A percentile compares a stretch with the other conserved stretches of the same genome.
These are phyloP conservation scores for Octomys mimax DNA, from an alignment of 2,797 vertebrate genomes.

Conservation along the genomic window DNA sequence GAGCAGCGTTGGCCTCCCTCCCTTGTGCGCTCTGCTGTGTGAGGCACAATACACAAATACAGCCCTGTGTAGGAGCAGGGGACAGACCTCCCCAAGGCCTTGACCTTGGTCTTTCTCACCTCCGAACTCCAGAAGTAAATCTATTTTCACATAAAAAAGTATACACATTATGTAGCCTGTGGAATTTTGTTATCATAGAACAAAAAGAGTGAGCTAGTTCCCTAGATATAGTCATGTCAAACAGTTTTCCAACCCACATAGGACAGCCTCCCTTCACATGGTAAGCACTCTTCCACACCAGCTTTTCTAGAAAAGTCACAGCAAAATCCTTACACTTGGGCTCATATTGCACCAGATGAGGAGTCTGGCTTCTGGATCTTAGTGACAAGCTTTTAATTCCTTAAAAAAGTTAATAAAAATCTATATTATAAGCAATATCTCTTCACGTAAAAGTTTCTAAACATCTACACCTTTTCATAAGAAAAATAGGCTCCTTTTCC, in stretches of 20 bases:
- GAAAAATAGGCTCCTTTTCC: conserved; percentile 59
- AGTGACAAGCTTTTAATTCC: conserved; percentile 67
- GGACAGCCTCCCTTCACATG: neutral
- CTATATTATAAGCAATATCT: conserved; percentile 69
- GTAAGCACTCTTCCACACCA: neutral
- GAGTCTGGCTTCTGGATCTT: conserved; percentile 38
- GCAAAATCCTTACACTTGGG: neutral
- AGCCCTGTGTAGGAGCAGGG: neutral
- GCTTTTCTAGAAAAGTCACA: neutral
- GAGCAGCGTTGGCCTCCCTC: neutral
- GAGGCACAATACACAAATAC: neutral
- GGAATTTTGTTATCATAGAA: neutral
- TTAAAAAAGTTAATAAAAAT: conserved; percentile 64
- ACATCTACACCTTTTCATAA: conserved; percentile 60
- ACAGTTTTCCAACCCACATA: neutral
- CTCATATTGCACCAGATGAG: neutral
- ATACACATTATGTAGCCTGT: neutral
- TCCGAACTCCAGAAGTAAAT: neutral
- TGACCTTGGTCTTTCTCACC: neutral
- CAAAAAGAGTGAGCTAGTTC: neutral
- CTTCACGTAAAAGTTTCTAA: conserved; percentile 68
- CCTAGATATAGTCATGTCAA: neutral
- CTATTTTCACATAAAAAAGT: neutral
- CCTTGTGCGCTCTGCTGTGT: neutral
- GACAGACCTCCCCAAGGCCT: neutral